phyloP scores from a whole-genome alignment of 23 tunicate genomes.

The Styela clava region DNA sequence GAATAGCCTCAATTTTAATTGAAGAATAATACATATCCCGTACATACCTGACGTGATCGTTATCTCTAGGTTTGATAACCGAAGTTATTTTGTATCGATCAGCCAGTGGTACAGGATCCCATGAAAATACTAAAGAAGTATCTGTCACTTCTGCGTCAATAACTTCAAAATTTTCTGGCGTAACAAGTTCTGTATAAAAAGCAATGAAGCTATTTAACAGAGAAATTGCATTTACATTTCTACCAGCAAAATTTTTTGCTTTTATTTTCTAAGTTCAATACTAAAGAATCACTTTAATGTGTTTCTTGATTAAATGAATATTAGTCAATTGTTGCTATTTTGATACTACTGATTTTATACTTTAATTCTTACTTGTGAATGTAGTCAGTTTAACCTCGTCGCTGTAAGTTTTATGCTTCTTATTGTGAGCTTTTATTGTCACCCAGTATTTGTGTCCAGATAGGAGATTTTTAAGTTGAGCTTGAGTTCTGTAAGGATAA shows the following conservation, averaged over 20 bases:
- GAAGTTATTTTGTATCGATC: constrained; percentile 34
- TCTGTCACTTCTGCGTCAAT: constrained; percentile 55
- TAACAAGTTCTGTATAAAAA: constrained; percentile 58
- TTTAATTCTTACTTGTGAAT: constrained; percentile 70
- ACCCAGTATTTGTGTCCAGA: constrained; percentile 60
- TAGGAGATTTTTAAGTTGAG: constrained; percentile 25
- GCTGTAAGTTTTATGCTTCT: constrained; percentile 46
- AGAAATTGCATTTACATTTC: too few relatives aligned
- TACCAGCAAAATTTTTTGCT: too few relatives aligned
- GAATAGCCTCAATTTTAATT: too few relatives aligned
- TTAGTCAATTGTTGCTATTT: too few relatives aligned
- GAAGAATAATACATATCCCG: too few relatives aligned
- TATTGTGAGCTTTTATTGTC: constrained; percentile 57
- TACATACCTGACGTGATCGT: constrained; percentile 29
- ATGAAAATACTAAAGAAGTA: constrained; percentile 57
- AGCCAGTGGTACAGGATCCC: constrained; percentile 82
- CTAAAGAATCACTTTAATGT: too few relatives aligned
- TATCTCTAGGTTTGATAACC: constrained; percentile 58
- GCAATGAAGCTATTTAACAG: not conserved
- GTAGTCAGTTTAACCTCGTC: constrained; percentile 38
- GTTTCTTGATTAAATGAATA: too few relatives aligned
- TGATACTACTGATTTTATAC: too few relatives aligned
- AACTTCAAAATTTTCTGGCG: constrained; percentile 51
- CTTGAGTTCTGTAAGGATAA: constrained; percentile 32
- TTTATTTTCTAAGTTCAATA: too few relatives aligned